A percentile compares a stretch with the other conserved stretches of the same genome.
These are phyloP conservation scores for Nannobrachium achirus DNA, from an alignment of 2,113 vertebrate genomes.

Conservation along the genomic window DNA sequence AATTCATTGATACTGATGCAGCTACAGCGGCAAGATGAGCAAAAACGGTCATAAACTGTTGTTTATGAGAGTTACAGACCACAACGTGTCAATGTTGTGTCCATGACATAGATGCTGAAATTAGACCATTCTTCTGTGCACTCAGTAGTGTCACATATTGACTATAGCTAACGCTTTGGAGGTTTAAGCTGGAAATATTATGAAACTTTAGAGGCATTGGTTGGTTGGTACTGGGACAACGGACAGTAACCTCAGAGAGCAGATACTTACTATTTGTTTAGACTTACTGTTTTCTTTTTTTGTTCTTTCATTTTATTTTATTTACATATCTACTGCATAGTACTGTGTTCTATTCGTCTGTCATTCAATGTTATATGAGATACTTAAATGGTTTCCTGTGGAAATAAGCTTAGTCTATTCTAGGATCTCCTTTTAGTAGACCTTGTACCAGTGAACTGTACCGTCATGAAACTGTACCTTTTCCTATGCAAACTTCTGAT, in stretches of 20 bases:
- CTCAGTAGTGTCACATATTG: not conserved
- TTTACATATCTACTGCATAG: too few relatives aligned
- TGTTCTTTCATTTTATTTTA: too few relatives aligned
- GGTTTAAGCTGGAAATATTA: not conserved
- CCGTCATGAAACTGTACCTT: too few relatives aligned
- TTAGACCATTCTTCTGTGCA: not conserved
- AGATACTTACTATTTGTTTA: too few relatives aligned
- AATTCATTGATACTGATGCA: constrained; percentile 5
- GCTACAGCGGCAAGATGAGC: not conserved
- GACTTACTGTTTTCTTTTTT: too few relatives aligned
- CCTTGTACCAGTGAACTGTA: too few relatives aligned
- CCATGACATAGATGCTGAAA: not conserved
- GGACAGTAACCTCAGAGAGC: not conserved
- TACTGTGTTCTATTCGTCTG: too few relatives aligned
- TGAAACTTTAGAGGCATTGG: not conserved
- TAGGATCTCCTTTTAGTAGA: too few relatives aligned
- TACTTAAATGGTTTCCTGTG: too few relatives aligned
- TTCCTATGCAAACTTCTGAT: too few relatives aligned
- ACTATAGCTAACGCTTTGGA: not conserved
- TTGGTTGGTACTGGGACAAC: not conserved
- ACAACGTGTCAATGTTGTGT: not conserved
- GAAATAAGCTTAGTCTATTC: too few relatives aligned
- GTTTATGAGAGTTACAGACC: not conserved
- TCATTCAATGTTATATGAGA: too few relatives aligned
- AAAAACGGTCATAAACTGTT: not conserved